A percentile compares a stretch with the other conserved stretches of the same genome.
These are phyloP conservation scores for Premnoplex brunnescens DNA, from an alignment of 2,797 vertebrate genomes.

Conservation along the genomic window DNA sequence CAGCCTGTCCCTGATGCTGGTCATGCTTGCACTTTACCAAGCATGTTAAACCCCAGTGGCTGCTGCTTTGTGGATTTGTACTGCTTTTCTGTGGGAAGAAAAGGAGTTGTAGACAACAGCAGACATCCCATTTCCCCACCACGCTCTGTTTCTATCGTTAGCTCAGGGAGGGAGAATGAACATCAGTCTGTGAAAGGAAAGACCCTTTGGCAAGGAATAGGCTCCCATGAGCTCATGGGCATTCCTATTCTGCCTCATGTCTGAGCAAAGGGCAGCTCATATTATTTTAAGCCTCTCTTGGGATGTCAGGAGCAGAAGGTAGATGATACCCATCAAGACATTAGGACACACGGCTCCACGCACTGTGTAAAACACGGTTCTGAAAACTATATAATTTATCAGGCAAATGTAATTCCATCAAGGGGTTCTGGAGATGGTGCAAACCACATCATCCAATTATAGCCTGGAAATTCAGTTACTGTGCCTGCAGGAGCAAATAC, in stretches of 20 bases:
- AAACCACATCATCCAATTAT: constrained; percentile 53
- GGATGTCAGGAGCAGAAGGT: neutral
- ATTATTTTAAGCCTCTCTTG: neutral
- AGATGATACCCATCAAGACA: neutral
- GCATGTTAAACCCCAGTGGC: neutral
- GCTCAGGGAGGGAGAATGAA: neutral
- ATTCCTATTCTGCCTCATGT: neutral
- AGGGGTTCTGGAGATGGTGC: constrained; percentile 47
- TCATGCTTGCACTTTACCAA: neutral
- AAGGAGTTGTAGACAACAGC: neutral
- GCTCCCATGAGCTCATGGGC: neutral
- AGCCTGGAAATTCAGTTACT: constrained; percentile 45
- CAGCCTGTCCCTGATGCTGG: neutral
- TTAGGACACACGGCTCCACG: neutral
- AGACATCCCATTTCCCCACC: accelerated
- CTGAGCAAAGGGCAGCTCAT: neutral
- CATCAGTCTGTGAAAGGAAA: accelerated
- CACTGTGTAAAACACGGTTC: neutral
- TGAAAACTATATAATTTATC: constrained; percentile 32
- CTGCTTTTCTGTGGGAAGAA: neutral
- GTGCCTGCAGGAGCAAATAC: constrained; percentile 31
- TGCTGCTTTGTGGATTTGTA: neutral
- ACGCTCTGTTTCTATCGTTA: neutral
- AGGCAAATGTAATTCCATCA: constrained; percentile 46
- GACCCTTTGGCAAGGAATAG: neutral